Conservation (phyloP, 2,113 vertebrate species). For the Serinus canaria region DNA sequence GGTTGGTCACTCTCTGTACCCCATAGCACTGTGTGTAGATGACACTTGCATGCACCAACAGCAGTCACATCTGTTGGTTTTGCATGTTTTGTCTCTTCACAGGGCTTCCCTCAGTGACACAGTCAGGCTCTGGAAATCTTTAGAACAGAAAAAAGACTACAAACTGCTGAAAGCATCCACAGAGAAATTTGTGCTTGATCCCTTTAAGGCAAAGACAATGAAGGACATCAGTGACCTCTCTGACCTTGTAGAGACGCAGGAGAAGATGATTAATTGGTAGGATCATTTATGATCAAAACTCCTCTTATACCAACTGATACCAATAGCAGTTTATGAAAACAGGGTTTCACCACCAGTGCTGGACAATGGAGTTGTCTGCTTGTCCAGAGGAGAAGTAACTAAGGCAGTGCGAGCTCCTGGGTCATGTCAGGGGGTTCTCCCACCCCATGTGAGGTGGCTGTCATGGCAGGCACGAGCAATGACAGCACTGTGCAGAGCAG, state of each 20-base stretch:
- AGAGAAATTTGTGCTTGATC: constrained; percentile 85
- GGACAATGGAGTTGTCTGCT: neutral
- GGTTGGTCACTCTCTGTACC: constrained; percentile 70
- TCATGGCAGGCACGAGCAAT: neutral
- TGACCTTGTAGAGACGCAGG: constrained; percentile 81
- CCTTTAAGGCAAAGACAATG: constrained; percentile 82
- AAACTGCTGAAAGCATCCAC: constrained; percentile 69
- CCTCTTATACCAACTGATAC: neutral
- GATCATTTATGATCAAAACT: neutral
- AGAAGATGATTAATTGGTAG: constrained; percentile 76
- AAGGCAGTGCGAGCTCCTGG: neutral
- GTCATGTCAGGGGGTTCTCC: neutral
- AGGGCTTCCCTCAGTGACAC: constrained; percentile 86
- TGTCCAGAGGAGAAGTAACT: neutral
- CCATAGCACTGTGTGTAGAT: neutral
- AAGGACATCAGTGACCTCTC: constrained; percentile 83
- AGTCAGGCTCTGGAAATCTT: constrained; percentile 83
- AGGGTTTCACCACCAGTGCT: neutral
- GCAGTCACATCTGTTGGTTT: neutral
- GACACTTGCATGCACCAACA: neutral
- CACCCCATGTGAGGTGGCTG: fast-evolving
- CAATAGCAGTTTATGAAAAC: neutral
- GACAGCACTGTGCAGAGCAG: neutral
- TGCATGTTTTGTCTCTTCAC: neutral
- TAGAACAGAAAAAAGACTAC: constrained; percentile 70